These are phyloP conservation scores for Rhyzopertha dominica DNA, from an alignment of 1,140 invertebrate species.

Conservation along the genomic window DNA sequence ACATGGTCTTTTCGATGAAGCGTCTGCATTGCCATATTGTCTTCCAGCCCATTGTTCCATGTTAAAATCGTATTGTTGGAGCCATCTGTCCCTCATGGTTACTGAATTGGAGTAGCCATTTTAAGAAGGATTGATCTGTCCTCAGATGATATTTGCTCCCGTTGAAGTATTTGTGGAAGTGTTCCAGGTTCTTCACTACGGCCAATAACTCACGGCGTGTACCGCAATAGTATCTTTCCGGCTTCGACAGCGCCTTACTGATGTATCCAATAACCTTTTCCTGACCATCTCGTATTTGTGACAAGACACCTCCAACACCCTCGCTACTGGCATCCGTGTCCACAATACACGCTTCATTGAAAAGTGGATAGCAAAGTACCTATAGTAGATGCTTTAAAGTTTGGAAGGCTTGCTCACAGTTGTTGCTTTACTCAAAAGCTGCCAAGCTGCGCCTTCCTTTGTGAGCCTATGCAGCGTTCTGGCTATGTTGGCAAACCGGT, in stretches of 20 bases:
- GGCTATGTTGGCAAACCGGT: no score
- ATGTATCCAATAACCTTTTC: slow-evolving; percentile 28
- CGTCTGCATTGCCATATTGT: no score
- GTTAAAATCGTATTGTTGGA: slow-evolving; percentile 16
- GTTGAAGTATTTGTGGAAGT: slow-evolving; percentile 20
- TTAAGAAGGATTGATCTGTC: slow-evolving; percentile 27
- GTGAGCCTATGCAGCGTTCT: no score
- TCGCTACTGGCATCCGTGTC: slow-evolving; percentile 17
- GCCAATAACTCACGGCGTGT: slow-evolving; percentile 22
- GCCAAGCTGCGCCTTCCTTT: not conserved
- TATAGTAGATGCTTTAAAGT: no score
- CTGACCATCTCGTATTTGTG: slow-evolving; percentile 14
- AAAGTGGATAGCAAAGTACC: no score
- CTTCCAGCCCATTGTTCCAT: slow-evolving; percentile 20
- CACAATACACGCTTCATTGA: slow-evolving; percentile 14
- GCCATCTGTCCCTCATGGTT: slow-evolving; percentile 19
- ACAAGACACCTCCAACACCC: slow-evolving; percentile 16
- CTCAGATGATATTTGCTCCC: slow-evolving; percentile 17
- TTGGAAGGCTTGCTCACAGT: no score
- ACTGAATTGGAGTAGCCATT: slow-evolving; percentile 31
- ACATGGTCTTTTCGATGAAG: no score
- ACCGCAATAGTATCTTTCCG: slow-evolving; percentile 24
- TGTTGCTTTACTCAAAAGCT: no score
- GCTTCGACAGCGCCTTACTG: slow-evolving; percentile 37
- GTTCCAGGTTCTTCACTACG: slow-evolving; percentile 16